Evolutionary conservation across 2,113 vertebrate species (phyloP).

Genomic region (Diadophis punctatus): DNA sequence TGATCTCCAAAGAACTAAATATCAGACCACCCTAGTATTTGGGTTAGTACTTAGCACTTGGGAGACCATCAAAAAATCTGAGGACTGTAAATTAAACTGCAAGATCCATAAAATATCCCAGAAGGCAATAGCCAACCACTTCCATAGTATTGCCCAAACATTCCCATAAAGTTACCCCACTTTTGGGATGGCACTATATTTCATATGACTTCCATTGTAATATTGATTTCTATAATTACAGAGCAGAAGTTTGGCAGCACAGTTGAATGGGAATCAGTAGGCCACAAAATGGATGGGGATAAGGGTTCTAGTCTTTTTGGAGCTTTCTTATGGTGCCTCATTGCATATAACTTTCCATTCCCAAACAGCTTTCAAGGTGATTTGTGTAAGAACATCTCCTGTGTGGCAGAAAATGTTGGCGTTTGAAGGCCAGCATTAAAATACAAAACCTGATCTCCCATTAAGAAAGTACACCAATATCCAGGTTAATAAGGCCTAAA

Average conservation of each 20-base stretch:
- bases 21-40: neutral
- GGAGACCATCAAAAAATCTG: neutral
- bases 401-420: neutral
- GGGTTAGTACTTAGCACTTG: neutral
- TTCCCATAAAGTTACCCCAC: neutral
- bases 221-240: neutral
- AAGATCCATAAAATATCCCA: neutral
- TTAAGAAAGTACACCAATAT: neutral
- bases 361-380: neutral
- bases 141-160: neutral
- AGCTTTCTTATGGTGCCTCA: neutral
- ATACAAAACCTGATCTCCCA: neutral
- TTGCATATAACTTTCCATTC: neutral
- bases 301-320: neutral
- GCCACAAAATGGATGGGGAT: neutral
- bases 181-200: neutral
- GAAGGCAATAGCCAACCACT: neutral
- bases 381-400: neutral
- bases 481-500: neutral
- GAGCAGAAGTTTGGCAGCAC: neutral
- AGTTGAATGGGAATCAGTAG: neutral
- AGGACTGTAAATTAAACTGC: neutral
- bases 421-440: neutral
- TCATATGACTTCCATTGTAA: neutral
- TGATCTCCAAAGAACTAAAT: neutral